These are phyloP conservation scores for Gari tellinella DNA, from an alignment of 2,888 invertebrate genomes.

Conservation along the genomic window DNA sequence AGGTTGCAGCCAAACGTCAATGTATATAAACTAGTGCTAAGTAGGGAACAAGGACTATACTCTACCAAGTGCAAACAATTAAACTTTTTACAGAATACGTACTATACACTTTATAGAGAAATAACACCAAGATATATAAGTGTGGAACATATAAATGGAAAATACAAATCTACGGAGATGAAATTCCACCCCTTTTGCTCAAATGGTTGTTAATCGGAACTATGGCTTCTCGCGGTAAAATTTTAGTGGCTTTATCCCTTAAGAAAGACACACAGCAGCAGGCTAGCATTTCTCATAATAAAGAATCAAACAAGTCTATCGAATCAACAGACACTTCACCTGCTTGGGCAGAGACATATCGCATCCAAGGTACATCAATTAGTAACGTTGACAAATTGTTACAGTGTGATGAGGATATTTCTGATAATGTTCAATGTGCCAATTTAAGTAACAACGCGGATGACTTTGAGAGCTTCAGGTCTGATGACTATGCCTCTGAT, in stretches of 20 bases:
- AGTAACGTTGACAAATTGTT: constrained; percentile 7
- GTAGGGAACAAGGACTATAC: too few species aligned
- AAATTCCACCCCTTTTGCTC: too few species aligned
- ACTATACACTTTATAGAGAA: neutral
- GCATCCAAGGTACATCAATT: constrained; percentile 7
- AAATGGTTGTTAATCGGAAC: too few species aligned
- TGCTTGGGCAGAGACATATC: neutral
- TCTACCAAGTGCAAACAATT: neutral
- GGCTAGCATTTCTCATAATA: too few species aligned
- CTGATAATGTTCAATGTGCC: neutral
- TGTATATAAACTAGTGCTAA: too few species aligned
- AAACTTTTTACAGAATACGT: neutral
- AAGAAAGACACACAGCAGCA: too few species aligned
- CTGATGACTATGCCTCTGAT: constrained; percentile 2
- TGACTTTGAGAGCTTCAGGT: neutral
- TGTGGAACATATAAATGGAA: neutral
- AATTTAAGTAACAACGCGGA: neutral
- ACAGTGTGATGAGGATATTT: constrained; percentile 4
- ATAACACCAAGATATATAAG: neutral
- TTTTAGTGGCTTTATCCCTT: too few species aligned
- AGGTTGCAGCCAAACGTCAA: neutral
- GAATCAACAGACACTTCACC: too few species aligned
- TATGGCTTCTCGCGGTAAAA: too few species aligned
- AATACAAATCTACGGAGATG: too few species aligned
- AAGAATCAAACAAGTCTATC: too few species aligned